Evolutionary conservation across 2,888 invertebrate species (phyloP), one percentile per base, ranked within the genome.

Genomic region (Orchesella flavescens): DNA sequence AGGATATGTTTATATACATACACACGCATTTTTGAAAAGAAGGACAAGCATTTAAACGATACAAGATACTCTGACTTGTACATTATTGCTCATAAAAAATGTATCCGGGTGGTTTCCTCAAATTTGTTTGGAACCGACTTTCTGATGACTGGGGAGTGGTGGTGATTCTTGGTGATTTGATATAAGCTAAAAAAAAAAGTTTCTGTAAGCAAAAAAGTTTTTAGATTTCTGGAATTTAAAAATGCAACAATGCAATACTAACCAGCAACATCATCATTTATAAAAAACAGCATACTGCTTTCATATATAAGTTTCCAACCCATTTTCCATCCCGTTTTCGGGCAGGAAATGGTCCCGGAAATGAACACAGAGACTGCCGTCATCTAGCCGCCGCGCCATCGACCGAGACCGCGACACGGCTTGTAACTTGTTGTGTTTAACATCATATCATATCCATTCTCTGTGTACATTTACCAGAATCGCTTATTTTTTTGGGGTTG

Each of bases 331-430:
- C 49, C n/a, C 49, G 23, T 63, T 85, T 86, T 83, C 65, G 77
- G 80, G 53, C 71, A 84, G 84, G 86, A 86, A 85, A 85, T 85
- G 84, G 72, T 53, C 49, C 86, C 81, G 85, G 86, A 85, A 85
- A 82, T 84, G 85, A 85, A 82, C 84, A 75, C 77, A 84, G 69
- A 82, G 83, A 81, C 65, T 75, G 65, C 24, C 75, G 65, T 65
- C 65, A 65, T 75, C 75, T 75, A 65, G 65, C 65, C 34, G 75
- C 17, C 75, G 65, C 43, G 21, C 23, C 24, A 53, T 69, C 69
- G 69, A 69, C 53, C 53, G n/a, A 21, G 66, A 53, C 69, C 53
- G 34, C 34, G 49, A 49, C 12, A 49, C 49, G 49, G n/a, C 15
- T 49, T 68, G 66, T 34, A 53, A 69, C 69, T 69, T 69, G 23